A percentile compares a stretch with the other conserved stretches of the same genome.
These are phyloP conservation scores for Timandra comae DNA, from an alignment of 2,888 invertebrate species.

Conservation along the genomic window DNA sequence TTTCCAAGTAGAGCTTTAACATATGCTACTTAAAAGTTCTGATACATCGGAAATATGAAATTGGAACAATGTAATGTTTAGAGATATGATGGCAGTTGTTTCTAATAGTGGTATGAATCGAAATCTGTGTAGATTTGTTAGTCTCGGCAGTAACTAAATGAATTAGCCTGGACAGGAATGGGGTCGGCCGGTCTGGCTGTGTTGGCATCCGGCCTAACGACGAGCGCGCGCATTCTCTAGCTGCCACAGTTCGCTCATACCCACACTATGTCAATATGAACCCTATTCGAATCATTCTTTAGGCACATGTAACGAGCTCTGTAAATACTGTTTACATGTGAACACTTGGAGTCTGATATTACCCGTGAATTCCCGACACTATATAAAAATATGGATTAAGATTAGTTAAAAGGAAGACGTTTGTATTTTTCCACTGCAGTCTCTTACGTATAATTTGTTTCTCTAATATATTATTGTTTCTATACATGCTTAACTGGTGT, in stretches of 20 bases:
- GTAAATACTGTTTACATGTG: constrained; percentile 8
- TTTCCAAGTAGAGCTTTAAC: too few relatives aligned
- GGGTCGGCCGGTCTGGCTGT: constrained; percentile 73
- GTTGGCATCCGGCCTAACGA: constrained; percentile 76
- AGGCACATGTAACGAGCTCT: constrained; percentile 5
- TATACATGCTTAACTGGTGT: too few relatives aligned
- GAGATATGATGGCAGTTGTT: too few relatives aligned
- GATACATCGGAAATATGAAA: too few relatives aligned
- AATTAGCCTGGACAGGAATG: constrained; percentile 71
- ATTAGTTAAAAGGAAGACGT: too few relatives aligned
- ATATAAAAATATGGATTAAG: constrained; percentile 4
- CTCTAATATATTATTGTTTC: too few relatives aligned
- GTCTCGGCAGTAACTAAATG: constrained; percentile 60
- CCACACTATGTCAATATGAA: constrained; percentile 19
- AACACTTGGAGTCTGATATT: constrained; percentile 6
- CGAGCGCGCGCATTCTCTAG: constrained; percentile 60
- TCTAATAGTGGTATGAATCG: too few relatives aligned
- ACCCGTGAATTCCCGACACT: constrained; percentile 2
- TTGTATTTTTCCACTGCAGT: too few relatives aligned
- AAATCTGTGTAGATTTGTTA: too few relatives aligned
- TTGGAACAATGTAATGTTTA: too few relatives aligned
- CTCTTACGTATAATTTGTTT: too few relatives aligned
- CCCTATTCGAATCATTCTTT: constrained; percentile 21
- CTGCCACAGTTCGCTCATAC: constrained; percentile 14
- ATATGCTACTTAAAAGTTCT: too few relatives aligned